Evolutionary conservation across 2,888 invertebrate species (phyloP).

Genomic region (Seira sanloemensis): DNA sequence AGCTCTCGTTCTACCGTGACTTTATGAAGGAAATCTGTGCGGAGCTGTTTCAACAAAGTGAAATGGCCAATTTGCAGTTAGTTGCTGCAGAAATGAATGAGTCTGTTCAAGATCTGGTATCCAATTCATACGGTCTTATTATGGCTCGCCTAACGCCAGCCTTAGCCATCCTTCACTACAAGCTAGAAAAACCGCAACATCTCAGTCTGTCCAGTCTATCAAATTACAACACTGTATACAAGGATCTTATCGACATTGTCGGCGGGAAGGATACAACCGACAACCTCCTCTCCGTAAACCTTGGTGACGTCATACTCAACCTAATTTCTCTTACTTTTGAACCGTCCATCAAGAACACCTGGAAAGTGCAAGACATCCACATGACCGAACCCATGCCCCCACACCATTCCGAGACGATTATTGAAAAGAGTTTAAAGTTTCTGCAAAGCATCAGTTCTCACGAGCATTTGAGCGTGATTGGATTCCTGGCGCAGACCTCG

Average conservation of each 20-base stretch:
- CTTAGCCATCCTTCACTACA: constrained; percentile 26
- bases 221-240: constrained; percentile 49
- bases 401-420: constrained; percentile 52
- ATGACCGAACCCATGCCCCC: constrained; percentile 65
- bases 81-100: constrained; percentile 74
- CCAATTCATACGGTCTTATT: constrained; percentile 70
- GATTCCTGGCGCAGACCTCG: constrained; percentile 52
- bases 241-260: constrained; percentile 43
- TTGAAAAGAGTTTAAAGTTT: constrained; percentile 51
- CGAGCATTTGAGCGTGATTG: constrained; percentile 55
- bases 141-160: constrained; percentile 65
- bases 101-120: constrained; percentile 74
- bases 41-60: constrained; percentile 76
- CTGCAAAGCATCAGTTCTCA: constrained; percentile 43
- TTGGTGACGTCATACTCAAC: constrained; percentile 66
- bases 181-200: background rate
- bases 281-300: constrained; percentile 41
- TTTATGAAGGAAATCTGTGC: constrained; percentile 76
- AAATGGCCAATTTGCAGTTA: constrained; percentile 73
- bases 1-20: constrained; percentile 76
- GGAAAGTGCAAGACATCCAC: constrained; percentile 47
- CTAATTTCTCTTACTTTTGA: constrained; percentile 63
- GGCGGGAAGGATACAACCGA: constrained; percentile 58
- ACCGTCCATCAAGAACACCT: constrained; percentile 45
- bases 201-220: background rate